Evolutionary conservation across 1,140 invertebrate species (phyloP).

Genomic region (Lithobius niger): DNA sequence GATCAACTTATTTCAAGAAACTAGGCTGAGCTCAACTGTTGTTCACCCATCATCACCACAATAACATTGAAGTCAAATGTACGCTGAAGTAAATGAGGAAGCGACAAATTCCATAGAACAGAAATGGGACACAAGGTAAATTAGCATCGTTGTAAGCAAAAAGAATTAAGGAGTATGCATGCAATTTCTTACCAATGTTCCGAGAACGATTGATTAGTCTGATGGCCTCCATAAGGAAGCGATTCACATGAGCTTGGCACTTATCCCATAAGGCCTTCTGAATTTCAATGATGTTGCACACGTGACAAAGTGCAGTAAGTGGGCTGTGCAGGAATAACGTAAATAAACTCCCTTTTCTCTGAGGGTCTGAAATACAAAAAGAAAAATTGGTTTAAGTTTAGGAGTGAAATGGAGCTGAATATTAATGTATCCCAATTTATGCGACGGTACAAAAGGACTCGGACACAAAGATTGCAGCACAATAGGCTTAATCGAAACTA

Average conservation of each 20-base stretch:
- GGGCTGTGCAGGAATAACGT: slow-evolving; percentile 91
- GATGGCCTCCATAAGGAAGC: slow-evolving; percentile 78
- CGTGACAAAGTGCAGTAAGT: slow-evolving; percentile 80
- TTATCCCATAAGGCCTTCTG: slow-evolving; percentile 79
- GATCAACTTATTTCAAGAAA: too few relatives aligned
- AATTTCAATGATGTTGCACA: slow-evolving; percentile 75
- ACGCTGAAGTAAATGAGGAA: too few relatives aligned
- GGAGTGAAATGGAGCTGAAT: too few relatives aligned
- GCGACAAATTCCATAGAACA: too few relatives aligned
- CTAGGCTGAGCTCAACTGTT: too few relatives aligned
- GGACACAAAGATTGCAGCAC: too few relatives aligned
- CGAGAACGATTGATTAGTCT: slow-evolving; percentile 64
- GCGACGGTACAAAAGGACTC: too few relatives aligned
- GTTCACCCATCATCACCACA: too few relatives aligned
- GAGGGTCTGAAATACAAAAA: slow-evolving; percentile 51
- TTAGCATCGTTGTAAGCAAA: too few relatives aligned
- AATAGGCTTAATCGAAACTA: neutral
- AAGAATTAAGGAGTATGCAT: too few relatives aligned
- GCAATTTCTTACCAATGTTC: slow-evolving; percentile 58
- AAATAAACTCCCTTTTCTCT: slow-evolving; percentile 83
- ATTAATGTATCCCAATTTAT: too few relatives aligned
- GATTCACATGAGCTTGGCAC: slow-evolving; percentile 72
- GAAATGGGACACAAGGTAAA: neutral
- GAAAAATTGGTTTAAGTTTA: slow-evolving; percentile 8
- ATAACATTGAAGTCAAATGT: too few relatives aligned